phyloP scores from a whole-genome alignment of 2,113 vertebrate genomes.

The Ancistrus triradiatus region DNA sequence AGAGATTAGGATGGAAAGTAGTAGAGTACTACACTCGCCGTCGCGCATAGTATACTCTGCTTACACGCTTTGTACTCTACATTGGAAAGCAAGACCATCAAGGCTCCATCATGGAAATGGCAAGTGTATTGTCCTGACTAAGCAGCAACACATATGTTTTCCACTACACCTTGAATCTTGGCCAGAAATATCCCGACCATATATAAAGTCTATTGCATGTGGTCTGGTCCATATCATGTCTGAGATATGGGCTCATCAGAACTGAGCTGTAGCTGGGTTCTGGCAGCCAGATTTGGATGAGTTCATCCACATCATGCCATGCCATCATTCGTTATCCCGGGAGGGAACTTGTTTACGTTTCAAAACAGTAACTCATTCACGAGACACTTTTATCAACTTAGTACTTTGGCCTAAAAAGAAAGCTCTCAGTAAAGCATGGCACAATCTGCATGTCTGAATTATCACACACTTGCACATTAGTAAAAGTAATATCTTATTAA shows the following conservation, averaged over 20 bases:
- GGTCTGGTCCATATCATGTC: background rate
- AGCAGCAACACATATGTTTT: too few relatives aligned
- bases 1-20: too few relatives aligned
- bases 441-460: background rate
- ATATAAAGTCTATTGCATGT: too few relatives aligned
- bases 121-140: too few relatives aligned
- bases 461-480: background rate
- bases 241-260: background rate
- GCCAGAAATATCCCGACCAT: too few relatives aligned
- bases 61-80: too few relatives aligned
- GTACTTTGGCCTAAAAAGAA: background rate
- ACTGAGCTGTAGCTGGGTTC: background rate
- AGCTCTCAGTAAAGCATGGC: background rate
- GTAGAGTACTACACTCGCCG: too few relatives aligned
- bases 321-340: background rate
- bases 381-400: constrained; percentile 2
- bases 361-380: background rate
- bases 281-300: constrained; percentile 3
- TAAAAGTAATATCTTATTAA: too few relatives aligned
- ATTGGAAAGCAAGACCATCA: too few relatives aligned
- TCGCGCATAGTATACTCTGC: too few relatives aligned
- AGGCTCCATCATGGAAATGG: too few relatives aligned
- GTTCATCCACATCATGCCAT: background rate
- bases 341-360: constrained; percentile 13
- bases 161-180: too few relatives aligned